Conservation (phyloP, 2,113 vertebrate species). For the Cinclus mexicanus region DNA sequence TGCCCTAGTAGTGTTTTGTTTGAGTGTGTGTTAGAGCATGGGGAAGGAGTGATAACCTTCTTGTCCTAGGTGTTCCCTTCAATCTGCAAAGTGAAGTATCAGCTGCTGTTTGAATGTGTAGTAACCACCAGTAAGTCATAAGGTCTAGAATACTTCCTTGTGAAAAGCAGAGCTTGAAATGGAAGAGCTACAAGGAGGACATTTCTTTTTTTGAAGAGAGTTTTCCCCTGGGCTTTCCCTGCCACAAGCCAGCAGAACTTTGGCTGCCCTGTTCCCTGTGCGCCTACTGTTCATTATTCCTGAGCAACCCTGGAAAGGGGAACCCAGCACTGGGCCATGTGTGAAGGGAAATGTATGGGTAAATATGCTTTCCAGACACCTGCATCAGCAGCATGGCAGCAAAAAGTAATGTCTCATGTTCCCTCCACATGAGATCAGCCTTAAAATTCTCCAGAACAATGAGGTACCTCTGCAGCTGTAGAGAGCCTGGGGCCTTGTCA, state of each 20-base stretch:
- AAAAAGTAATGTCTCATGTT: not conserved
- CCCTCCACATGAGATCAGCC: fast-evolving
- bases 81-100: not conserved
- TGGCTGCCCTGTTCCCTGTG: not conserved
- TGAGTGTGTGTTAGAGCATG: not conserved
- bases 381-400: not conserved
- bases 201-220: not conserved
- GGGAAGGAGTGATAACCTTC: not conserved
- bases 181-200: not conserved
- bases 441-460: constrained; percentile 10
- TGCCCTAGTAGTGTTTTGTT: not conserved
- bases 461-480: not conserved
- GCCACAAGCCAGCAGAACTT: not conserved
- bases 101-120: not conserved
- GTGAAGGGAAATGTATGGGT: not conserved
- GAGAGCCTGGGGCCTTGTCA: not conserved
- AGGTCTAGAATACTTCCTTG: not conserved
- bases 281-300: not conserved
- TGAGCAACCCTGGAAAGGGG: not conserved
- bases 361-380: not conserved
- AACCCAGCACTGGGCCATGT: not conserved
- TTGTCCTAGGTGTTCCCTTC: not conserved
- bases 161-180: not conserved
- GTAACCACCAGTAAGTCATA: not conserved
- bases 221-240: not conserved